Evolutionary conservation across 2,113 vertebrate species (phyloP), one percentile per base, ranked within the genome.

Genomic region (Pycnonotus jocosus): DNA sequence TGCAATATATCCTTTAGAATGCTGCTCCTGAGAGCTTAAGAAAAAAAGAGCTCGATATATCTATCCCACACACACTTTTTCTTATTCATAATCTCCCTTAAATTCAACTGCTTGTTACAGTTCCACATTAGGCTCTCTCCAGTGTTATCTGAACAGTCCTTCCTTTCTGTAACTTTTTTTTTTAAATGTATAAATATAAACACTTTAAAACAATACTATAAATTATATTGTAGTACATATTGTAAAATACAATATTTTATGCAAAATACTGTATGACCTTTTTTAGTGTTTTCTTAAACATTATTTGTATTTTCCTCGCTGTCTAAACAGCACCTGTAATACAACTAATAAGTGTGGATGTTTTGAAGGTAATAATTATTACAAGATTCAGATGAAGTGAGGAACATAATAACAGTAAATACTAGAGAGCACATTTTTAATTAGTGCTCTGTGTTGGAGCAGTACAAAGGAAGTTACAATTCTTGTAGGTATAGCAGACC

Each of bases 1-100:
- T 93, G 72, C 64, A 89, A 92, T 79, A 81, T 53, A 92, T 86
- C 56, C 89, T 85, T 86, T 71, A 90, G 66, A 96, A 84, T 25
- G 33, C 14, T 65, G 56, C 70, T 85, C 17, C 51, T 72, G 23
- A 92, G 30, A 90, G 25, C n/a, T 60, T 71, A 70, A 44, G 35
- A 83, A 54, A 56, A 61, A 88, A 40, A 77, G 33, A 81, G n/a
- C 27, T 71, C 9, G 0, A 70, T 81, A 56, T 25, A 88, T 60
- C 42, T 33, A 86, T 56, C 42, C 40, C 19, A 16, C 25, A 42
- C 35, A 70, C 10, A 31, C 6, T 56, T 87, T 82, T 64, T 58
- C 37, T 62, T 86, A 81, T 30, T 81, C 44, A 88, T 81, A 86
- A 61, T 33, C 62, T 77, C 31, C 62, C 38, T 81, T 81, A 88